Evolutionary conservation across 1,140 invertebrate genomes (phyloP), one percentile per base, ranked within the genome.

Genomic region (Aricia agestis): DNA sequence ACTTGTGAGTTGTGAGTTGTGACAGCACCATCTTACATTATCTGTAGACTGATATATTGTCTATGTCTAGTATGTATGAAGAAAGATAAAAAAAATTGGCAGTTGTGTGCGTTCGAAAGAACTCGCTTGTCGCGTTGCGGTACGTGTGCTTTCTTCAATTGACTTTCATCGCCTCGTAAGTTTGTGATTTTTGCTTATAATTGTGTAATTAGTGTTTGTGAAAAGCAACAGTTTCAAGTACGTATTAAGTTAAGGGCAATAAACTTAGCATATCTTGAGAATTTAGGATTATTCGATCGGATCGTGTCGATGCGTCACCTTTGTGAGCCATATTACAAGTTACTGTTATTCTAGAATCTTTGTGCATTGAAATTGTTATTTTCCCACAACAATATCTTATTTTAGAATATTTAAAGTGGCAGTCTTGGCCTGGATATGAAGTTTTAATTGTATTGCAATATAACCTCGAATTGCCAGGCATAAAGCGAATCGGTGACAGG

Each of bases 301-400:
- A 85, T 89, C 85, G 87, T 87, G 87, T 87, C 86, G 89, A 90
- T 91, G 89, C 89, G 89, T 91, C 89, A 91, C 86, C 87, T 89
- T 89, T 89, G 87, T 89, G 85, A 89, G 86, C 87, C 87, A 91
- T 91, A 88, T 89, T 87, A 83, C 81, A 85, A 84, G 82, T 86
- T 90, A 82, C 82, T 81, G 76, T 83, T 82, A 82, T 78, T 82
- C 76, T 82, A 83, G 74, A 85, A 80, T 77, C 74, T 72, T 58
- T 77, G 42, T 71, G 67, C 73, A 74, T 79, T 69, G 67, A 52
- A 61, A 36, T 17, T 65, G 57, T 19, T 41, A n/a, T 68, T 57
- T n/a, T 17, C 15, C 17, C 10, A 6, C 10, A 1, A 11, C 9
- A n/a, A 58, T 45, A 68, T 18, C 13, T 68, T 58, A 58, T 59